Evolutionary conservation across 2,888 invertebrate genomes (phyloP), one percentile per base, ranked within the genome.

Genomic region (Phanerotoma sp.): DNA sequence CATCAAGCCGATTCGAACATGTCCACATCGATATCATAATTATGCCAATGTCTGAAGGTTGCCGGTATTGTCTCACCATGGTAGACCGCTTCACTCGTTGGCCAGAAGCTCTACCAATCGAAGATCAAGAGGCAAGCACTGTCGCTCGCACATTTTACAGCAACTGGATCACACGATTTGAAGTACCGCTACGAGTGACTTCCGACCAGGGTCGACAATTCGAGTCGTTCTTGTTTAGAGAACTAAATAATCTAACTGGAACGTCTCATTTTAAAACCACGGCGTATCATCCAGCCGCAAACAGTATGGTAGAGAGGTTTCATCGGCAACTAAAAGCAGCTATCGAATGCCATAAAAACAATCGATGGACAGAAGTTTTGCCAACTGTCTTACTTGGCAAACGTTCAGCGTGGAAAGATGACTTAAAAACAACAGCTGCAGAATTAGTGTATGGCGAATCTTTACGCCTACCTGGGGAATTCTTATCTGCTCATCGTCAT

Each of bases 361-460:
- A 47, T 5, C 47, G 52, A 11, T 68, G 68, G 68, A 58, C 60
- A 1, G 64, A 63, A 38, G 40, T 47, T 2, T 58, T 69, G 3
- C 66, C 70, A 3, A 55, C 58, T 7, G 63, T 69, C 21, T 53
- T 67, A 11, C 54, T 67, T 5, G 67, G 65, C 18, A 60, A 68
- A 13, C 51, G 68, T 22, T 25, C 61, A 10, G 63, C 64, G 3
- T 66, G 67, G 13, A 46, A 62, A 2, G 63, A 67, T 1, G 74
- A 74, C 18, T 54, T 75, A 5, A 22, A 49, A 11, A 35, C 63
- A 7, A 58, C 68, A 1, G 13, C 66, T 3, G 66, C 68, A 0
- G 66, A 70, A 48, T 45, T 67, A 0, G 62, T 65, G 1, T 69
- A 65, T 44, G 65, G 67, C 10, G 62, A 66, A 13, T 60, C 66